Evolutionary conservation across 1,140 invertebrate species (phyloP), one percentile per base, ranked within the genome.

Genomic region (Cotesia glomerata): DNA sequence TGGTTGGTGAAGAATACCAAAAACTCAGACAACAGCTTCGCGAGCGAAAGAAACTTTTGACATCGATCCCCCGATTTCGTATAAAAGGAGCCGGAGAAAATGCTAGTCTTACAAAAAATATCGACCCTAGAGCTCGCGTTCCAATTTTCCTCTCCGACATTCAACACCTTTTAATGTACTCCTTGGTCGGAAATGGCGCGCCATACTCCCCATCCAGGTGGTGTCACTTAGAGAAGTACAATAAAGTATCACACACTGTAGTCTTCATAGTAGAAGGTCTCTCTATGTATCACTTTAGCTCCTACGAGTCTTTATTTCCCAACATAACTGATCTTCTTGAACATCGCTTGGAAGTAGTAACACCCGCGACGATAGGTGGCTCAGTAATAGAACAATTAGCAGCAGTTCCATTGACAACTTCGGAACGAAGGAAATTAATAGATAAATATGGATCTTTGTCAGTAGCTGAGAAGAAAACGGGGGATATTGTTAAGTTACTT

Each of bases 61-160:
- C 84, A 75, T 79, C 83, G 52, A 85, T 88, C 26, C 91, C 92
- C 26, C 86, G 88, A 54, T 87, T 93, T 72, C 81, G 84, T 63
- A 84, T 93, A 32, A 90, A 91, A 81, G 82, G 86, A 63, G 85
- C 89, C 71, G 92, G 92, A 32, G 84, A 90, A 78, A 88, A 85
- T 78, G 92, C 93, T 62, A 88, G 85, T 56, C 81, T 93, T 71
- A 81, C 83, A 58, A 80, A 85, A 34, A 71, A 76, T 73, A 56
- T 62, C 3, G 81, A 88, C 36, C 75, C 82, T 35, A 81, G 89
- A 63, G 85, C 90, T 61, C 88, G 93, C 75, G 89, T 93, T 59
- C 95, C 95, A 7, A 87, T 97, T 74, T 92, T 94, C 80, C 86
- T 95, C 0, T 91, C 91, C 52, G 95, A 97, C 83, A 82, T 97